Evolutionary conservation across 2,888 invertebrate species (phyloP), one percentile per base, ranked within the genome.

Genomic region (Ptychoptera contaminata): DNA sequence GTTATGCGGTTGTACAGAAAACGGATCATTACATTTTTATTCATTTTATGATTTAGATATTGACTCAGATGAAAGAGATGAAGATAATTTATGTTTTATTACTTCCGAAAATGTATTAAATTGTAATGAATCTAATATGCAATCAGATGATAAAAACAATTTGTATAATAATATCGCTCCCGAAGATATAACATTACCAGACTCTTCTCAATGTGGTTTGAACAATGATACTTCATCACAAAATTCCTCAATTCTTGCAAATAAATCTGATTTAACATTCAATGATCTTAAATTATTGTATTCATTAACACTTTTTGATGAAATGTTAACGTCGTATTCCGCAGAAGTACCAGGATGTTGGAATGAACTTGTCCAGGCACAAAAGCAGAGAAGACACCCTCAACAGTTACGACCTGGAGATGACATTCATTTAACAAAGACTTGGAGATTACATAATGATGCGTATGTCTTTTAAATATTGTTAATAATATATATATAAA

Each of bases 331-430:
- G 1, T 55, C 76, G 1, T 92, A 87, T 60, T 79, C 84, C 43
- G 88, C 90, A 0, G 90, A 88, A 12, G 88, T 91, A 3, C 90
- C 92, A 0, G 82, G 88, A 4, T 92, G 91, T 63, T 93, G 93
- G 93, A 84, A 82, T 51, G 91, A 92, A 62, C 74, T 92, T 55
- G 87, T 91, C 53, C 91, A 91, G 50, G 88, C 90, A 6, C 90
- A 91, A 59, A 77, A 90, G 46, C 88, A 91, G 54, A 71, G 92
- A 14, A 77, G 87, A 34, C 86, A 91, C 61, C 87, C 91, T 2
- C 90, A 88, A 57, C 79, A 80, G 58, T 64, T 82, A 44, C 52
- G 62, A 1, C 79, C 61, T 29, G 71, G 72, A 15, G 75, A 77
- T 53, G 77, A 79, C 50, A 71, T 76, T 43, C 81, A 86, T 55